Conservation (phyloP, 2,888 invertebrate genomes). For the Ichneumoninae sp. region DNA sequence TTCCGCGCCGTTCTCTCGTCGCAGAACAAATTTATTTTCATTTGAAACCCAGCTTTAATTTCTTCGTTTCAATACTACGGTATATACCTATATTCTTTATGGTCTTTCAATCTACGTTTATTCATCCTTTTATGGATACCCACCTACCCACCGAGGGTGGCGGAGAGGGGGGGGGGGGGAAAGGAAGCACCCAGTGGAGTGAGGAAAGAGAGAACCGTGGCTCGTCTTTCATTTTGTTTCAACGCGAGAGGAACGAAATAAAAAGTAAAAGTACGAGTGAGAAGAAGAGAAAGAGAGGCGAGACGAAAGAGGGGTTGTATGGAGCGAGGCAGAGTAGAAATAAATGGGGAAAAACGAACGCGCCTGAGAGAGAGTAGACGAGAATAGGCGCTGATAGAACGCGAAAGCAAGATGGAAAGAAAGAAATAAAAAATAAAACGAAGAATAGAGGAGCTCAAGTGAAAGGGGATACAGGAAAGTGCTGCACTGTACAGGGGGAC, state of each 20-base stretch:
- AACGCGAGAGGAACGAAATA: slow-evolving; percentile 57
- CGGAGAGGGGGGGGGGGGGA: slow-evolving; percentile 18
- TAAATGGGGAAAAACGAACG: slow-evolving; percentile 50
- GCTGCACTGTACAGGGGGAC: slow-evolving; percentile 47
- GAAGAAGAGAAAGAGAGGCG: slow-evolving; percentile 54
- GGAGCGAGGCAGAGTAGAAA: slow-evolving; percentile 64
- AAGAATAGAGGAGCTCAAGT: slow-evolving; percentile 19
- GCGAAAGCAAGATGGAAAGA: slow-evolving; percentile 21
- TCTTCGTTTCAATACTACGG: slow-evolving; percentile 68
- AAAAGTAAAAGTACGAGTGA: slow-evolving; percentile 39
- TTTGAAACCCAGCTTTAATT: slow-evolving; percentile 72
- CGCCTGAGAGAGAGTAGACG: slow-evolving; percentile 31
- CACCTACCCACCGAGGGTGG: slow-evolving; percentile 41
- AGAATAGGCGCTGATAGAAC: slow-evolving; percentile 56
- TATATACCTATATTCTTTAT: slow-evolving; percentile 68
- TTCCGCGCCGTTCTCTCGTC: slow-evolving; percentile 46
- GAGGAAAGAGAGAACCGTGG: slow-evolving; percentile 18
- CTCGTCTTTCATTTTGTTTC: slow-evolving; percentile 74
- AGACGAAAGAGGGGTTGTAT: slow-evolving; percentile 61
- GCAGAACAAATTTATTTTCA: slow-evolving; percentile 70
- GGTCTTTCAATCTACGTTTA: slow-evolving; percentile 76
- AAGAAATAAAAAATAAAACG: slow-evolving; percentile 18
- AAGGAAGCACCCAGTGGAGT: slow-evolving; percentile 14
- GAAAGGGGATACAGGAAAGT: slow-evolving; percentile 44
- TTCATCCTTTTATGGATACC: slow-evolving; percentile 75